Evolutionary conservation across 2,888 invertebrate genomes (phyloP).

Genomic region (Phengaris arion): DNA sequence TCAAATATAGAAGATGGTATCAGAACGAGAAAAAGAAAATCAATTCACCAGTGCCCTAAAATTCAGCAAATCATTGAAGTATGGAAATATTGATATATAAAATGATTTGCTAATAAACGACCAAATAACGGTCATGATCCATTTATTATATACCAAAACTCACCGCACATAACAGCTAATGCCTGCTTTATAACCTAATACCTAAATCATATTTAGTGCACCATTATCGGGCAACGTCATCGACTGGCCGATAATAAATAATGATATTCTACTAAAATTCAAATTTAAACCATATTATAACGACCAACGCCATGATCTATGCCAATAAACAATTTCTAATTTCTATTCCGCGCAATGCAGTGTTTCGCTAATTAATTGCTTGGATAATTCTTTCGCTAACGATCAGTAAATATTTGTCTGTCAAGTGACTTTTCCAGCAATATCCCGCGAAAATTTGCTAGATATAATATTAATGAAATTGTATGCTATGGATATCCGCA

Average conservation of each 20-base stretch:
- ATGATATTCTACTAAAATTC: constrained; percentile 49
- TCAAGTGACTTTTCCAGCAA: too few relatives aligned
- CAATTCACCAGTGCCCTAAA: background rate
- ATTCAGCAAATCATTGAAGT: background rate
- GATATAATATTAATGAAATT: too few relatives aligned
- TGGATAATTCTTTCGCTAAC: background rate
- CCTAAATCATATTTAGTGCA: constrained; percentile 66
- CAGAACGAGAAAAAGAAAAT: background rate
- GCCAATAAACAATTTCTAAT: constrained; percentile 24
- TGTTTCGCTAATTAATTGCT: background rate
- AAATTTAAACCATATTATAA: constrained; percentile 49
- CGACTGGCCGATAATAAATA: constrained; percentile 59
- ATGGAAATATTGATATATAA: too few relatives aligned
- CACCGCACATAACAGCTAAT: constrained; percentile 34
- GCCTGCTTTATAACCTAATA: constrained; percentile 56
- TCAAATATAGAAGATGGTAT: too few relatives aligned
- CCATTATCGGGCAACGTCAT: constrained; percentile 61
- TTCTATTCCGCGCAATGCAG: constrained; percentile 22
- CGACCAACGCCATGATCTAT: constrained; percentile 32
- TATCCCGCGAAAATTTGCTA: too few relatives aligned
- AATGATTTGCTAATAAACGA: background rate
- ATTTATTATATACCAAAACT: constrained; percentile 21
- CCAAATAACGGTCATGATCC: background rate
- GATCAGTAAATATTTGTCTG: too few relatives aligned
- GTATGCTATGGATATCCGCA: too few relatives aligned